Base-by-base conservation (phyloP, 1,140 invertebrate genomes). In the Pseudomyrmex cubaensis region DNA sequence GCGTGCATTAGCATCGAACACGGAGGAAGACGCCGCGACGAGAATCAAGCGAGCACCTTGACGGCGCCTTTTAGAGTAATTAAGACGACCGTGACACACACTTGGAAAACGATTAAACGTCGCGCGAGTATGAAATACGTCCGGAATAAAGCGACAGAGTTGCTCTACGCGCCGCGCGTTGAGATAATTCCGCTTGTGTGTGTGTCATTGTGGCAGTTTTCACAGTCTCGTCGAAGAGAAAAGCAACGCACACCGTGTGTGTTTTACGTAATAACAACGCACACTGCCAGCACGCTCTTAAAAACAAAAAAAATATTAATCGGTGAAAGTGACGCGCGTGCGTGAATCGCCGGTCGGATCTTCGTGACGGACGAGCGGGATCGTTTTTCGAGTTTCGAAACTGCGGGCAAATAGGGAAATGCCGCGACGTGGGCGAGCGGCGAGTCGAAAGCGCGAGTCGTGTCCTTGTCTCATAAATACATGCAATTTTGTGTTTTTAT, bases 1-100 rank as follows among this genome's bases (percentile, higher is more conserved):
- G 54, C 25, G 69, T 70, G 48, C 83, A 67, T 84, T 70, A 59
- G 75, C 35, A n/a, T 77, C 75, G 69, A 46, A 20, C 74, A 20
- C n/a, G 46, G 13, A 9, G 25, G 74, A 59, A 46, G 59, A 35
- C 35, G 35, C 35, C 35, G 25, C 25, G 44, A 80, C 64, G 64
- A 78, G 52, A 12, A 70, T 22, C 17, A 2, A 10, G n/a, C 54
- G 17, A 59, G 25, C 54, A 57, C 82, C 85, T 87, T 87, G 82
- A 61, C 52, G 54, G 59, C 64, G 52, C 85, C 86, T 84, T 87
- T 44, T 87, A 80, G n/a, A 87, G 85, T 80, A 84, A 87, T 87
- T 86, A 77, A 69, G 20, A 64, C 63, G 62, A 69, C 83, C 85
- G 5, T 80, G 82, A 87, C 83, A 83, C 86, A 87, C 74, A 70